Conservation (phyloP, 1,140 invertebrate species). For the Cardiocondyla obscurior region DNA sequence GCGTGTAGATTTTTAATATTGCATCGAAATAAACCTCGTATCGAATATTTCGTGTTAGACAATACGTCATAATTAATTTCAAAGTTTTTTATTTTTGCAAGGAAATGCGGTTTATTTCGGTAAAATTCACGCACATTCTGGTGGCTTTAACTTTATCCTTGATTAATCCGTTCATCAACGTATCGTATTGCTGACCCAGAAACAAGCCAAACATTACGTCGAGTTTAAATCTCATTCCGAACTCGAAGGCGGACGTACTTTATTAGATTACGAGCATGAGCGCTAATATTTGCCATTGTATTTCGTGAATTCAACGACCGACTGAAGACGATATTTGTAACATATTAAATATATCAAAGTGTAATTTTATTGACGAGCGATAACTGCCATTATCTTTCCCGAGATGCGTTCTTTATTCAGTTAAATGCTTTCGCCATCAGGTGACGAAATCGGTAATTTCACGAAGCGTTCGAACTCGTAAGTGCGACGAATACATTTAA, state of each 20-base stretch:
- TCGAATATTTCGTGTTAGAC: neutral
- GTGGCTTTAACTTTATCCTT: slow-evolving; percentile 11
- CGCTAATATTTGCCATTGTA: slow-evolving; percentile 43
- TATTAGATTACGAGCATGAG: slow-evolving; percentile 39
- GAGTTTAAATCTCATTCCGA: slow-evolving; percentile 53
- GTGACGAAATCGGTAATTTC: slow-evolving; percentile 42
- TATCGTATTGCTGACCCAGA: slow-evolving; percentile 53
- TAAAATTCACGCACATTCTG: slow-evolving; percentile 17
- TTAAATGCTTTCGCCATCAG: neutral
- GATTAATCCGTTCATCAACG: slow-evolving; percentile 35
- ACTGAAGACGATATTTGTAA: neutral
- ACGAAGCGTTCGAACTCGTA: slow-evolving; percentile 22
- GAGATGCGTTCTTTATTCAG: neutral
- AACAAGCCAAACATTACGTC: slow-evolving; percentile 50
- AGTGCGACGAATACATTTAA: slow-evolving; percentile 48
- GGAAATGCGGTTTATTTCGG: slow-evolving; percentile 30
- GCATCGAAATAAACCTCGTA: neutral
- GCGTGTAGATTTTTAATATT: neutral
- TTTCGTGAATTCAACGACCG: slow-evolving; percentile 26
- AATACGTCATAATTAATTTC: neutral
- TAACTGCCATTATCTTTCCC: neutral
- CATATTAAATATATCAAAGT: neutral
- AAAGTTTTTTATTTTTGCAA: slow-evolving; percentile 18
- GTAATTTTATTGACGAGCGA: neutral
- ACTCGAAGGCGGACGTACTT: slow-evolving; percentile 25